Percentiles rank a stretch among this genome's conserved stretches.
Conservation (phyloP, 2,888 invertebrate genomes). For the Thera obeliscata region DNA sequence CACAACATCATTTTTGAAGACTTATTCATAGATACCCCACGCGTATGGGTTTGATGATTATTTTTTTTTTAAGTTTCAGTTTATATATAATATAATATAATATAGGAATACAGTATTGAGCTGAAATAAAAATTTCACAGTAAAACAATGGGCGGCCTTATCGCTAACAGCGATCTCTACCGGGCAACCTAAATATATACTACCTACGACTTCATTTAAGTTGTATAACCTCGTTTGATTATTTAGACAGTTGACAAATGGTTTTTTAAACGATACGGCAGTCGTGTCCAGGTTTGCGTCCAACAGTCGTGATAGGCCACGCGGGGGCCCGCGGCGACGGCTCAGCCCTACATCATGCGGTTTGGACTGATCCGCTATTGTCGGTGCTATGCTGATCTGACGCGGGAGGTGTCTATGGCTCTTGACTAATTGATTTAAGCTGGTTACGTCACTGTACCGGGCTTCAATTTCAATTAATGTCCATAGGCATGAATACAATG, state of each 20-base stretch:
- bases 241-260: slow-evolving; percentile 1
- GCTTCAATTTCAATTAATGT: background rate
- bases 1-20: too few species aligned
- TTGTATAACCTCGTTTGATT: background rate
- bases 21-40: too few species aligned
- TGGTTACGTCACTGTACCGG: background rate
- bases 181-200: too few species aligned
- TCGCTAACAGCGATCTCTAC: too few species aligned
- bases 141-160: too few species aligned
- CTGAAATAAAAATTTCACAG: too few species aligned
- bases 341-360: background rate
- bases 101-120: too few species aligned
- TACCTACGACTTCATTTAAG: too few species aligned
- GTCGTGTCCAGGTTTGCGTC: background rate
- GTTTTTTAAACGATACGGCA: background rate
- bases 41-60: too few species aligned
- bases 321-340: background rate
- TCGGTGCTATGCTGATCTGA: slow-evolving; percentile 1
- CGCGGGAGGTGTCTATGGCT: background rate
- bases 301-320: slow-evolving; percentile 1
- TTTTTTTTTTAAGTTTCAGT: too few species aligned
- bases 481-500: too few species aligned
- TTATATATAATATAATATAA: too few species aligned
- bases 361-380: background rate
- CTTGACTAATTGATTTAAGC: background rate